A percentile compares a stretch with the other conserved stretches of the same genome.
Conservation (phyloP, 2,113 vertebrate genomes). For the Tursiops truncatus region DNA sequence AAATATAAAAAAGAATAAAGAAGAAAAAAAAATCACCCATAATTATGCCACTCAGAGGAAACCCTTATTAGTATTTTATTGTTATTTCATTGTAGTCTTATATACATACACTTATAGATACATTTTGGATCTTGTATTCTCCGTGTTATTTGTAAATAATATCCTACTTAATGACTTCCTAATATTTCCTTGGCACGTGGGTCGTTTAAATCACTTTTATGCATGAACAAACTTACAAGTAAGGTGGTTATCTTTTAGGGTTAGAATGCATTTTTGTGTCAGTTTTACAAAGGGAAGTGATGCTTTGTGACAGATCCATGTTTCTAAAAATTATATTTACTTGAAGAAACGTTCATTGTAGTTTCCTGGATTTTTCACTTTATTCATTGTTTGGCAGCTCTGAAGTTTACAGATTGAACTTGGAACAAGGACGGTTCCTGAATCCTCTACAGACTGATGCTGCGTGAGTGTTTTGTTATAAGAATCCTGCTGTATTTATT, state of each 20-base stretch:
- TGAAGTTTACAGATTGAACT: constrained; percentile 94
- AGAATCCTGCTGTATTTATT: neutral
- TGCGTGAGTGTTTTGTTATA: constrained; percentile 86
- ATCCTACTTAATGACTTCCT: neutral
- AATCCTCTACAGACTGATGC: constrained; percentile 95
- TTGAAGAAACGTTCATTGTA: neutral
- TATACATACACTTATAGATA: neutral
- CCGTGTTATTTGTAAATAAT: neutral
- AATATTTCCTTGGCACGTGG: neutral
- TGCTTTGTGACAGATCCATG: neutral
- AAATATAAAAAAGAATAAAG: neutral
- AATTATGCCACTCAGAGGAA: neutral
- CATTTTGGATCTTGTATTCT: neutral
- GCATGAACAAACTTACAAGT: neutral
- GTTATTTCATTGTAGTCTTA: neutral
- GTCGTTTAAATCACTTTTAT: neutral
- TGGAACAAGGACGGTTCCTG: constrained; percentile 96
- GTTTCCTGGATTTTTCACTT: neutral
- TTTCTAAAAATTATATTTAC: neutral
- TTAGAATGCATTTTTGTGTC: neutral
- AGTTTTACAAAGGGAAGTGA: neutral
- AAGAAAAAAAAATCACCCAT: neutral
- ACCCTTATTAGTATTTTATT: neutral
- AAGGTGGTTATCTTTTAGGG: neutral
- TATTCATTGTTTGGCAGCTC: constrained; percentile 85